These are phyloP conservation scores for Sinotaia quadrata DNA, from an alignment of 2,888 invertebrate species.

Conservation along the genomic window DNA sequence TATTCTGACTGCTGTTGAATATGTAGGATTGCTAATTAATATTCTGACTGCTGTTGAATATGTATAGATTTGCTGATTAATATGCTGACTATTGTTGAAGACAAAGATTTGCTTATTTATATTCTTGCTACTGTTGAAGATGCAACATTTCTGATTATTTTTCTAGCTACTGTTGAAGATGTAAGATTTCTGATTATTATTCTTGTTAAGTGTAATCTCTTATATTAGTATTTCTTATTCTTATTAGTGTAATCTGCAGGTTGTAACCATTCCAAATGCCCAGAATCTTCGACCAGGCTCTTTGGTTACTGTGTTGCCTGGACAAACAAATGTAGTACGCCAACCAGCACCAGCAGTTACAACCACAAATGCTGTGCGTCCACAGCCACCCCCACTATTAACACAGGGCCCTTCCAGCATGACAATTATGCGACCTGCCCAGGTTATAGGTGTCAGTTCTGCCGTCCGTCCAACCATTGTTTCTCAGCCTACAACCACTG, in stretches of 20 bases:
- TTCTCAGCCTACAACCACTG: background rate
- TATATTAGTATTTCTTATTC: too few relatives aligned
- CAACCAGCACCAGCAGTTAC: slow-evolving; percentile 8
- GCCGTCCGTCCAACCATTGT: slow-evolving; percentile 2
- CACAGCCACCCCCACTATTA: slow-evolving; percentile 17
- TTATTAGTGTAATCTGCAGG: slow-evolving; percentile 35
- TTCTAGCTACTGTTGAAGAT: too few relatives aligned
- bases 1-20: too few relatives aligned
- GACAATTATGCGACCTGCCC: slow-evolving; percentile 12
- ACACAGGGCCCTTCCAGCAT: slow-evolving; percentile 17
- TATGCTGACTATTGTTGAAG: too few relatives aligned
- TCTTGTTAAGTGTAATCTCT: too few relatives aligned
- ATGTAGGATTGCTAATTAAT: too few relatives aligned
- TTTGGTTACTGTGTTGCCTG: slow-evolving; percentile 39
- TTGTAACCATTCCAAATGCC: slow-evolving; percentile 48
- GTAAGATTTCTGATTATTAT: too few relatives aligned
- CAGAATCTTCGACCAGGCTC: slow-evolving; percentile 46
- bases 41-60: too few relatives aligned
- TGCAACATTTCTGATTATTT: too few relatives aligned
- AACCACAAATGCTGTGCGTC: slow-evolving; percentile 10
- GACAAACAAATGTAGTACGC: background rate
- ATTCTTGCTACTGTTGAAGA: too few relatives aligned
- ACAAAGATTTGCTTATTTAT: too few relatives aligned
- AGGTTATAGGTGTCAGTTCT: background rate
- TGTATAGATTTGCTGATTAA: too few relatives aligned